Evolutionary conservation across 2,797 vertebrate genomes (phyloP), one percentile per base, ranked within the genome.

Genomic region (Hybognathus amarus): DNA sequence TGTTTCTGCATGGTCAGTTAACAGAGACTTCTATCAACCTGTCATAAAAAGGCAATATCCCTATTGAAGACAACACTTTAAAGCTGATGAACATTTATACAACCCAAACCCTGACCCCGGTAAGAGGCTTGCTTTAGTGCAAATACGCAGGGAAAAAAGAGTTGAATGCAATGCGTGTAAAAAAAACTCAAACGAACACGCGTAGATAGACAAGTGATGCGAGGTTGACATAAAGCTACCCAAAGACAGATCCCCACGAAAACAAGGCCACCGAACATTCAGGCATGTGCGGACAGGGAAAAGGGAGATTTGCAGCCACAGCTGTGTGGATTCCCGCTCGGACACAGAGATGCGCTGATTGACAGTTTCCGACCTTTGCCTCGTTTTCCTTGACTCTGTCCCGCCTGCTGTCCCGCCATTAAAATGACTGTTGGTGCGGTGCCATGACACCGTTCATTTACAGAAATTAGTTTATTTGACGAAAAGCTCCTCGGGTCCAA

Each of bases 351-450:
- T 93, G 92, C 93, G 91, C 77, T 78, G 56, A 84, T 93, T 90
- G 94, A 94, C 93, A 83, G 89, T 93, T 92, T 93, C 95, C 93
- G 95, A 95, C 95, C 95, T 95, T 95, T 95, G 93, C 90, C 94
- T 91, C 95, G 93, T 91, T 95, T 96, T 94, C 95, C 95, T 94
- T 94, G 91, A 90, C 88, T 89, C 90, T 91, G 95, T 95, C 94
- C 95, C 93, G 94, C 94, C 94, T 92, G 95, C 93, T 95, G 95
- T 95, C 94, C 95, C 94, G 95, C 95, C 95, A 96, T 96, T 95
- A 96, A 94, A 92, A 93, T 92, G 94, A 94, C 92, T 93, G 94
- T 93, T 91, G 92, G 92, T 94, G 94, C 93, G 92, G 93, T 95
- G 94, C 92, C 94, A 94, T 94, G 92, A 93, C 94, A 95, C 94